These are phyloP conservation scores for Oreohelix idahoensis DNA, from an alignment of 1,140 invertebrate genomes.

Conservation along the genomic window DNA sequence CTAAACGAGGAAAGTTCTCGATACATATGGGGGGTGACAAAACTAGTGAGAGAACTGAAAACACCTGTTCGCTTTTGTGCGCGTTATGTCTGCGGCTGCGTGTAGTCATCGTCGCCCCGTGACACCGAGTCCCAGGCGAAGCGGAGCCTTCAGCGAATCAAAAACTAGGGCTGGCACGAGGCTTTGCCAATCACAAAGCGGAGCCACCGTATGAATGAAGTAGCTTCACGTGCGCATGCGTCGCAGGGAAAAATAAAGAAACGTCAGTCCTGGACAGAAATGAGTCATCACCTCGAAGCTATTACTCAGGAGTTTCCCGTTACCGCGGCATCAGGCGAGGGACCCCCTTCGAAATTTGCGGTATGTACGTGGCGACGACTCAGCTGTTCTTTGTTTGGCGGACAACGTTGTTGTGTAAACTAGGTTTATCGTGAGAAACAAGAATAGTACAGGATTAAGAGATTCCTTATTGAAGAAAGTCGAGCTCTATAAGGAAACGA, in stretches of 20 bases:
- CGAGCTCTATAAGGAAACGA: too few relatives aligned
- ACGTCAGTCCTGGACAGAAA: not conserved
- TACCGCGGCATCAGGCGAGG: constrained; percentile 27
- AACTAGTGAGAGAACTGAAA: not conserved
- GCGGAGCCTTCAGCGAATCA: constrained; percentile 12
- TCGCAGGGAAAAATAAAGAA: not conserved
- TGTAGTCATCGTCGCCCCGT: not conserved
- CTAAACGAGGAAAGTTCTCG: not conserved
- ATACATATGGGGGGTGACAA: constrained; percentile 27
- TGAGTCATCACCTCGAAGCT: constrained; percentile 24
- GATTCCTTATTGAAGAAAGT: too few relatives aligned
- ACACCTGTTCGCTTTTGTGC: constrained; percentile 34
- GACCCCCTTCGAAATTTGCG: constrained; percentile 4
- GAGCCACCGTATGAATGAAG: not conserved
- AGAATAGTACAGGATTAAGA: too few relatives aligned
- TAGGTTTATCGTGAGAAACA: too few relatives aligned
- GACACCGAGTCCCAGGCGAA: not conserved
- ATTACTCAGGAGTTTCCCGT: constrained; percentile 29
- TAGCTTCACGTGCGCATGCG: constrained; percentile 15
- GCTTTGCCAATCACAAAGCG: not conserved
- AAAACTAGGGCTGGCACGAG: not conserved
- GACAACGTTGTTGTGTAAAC: too few relatives aligned
- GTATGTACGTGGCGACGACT: too few relatives aligned
- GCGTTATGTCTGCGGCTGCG: constrained; percentile 4
- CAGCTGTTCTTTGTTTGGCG: too few relatives aligned